Evolutionary conservation across 2,888 invertebrate species (phyloP).

Genomic region (Muscina levida): DNA sequence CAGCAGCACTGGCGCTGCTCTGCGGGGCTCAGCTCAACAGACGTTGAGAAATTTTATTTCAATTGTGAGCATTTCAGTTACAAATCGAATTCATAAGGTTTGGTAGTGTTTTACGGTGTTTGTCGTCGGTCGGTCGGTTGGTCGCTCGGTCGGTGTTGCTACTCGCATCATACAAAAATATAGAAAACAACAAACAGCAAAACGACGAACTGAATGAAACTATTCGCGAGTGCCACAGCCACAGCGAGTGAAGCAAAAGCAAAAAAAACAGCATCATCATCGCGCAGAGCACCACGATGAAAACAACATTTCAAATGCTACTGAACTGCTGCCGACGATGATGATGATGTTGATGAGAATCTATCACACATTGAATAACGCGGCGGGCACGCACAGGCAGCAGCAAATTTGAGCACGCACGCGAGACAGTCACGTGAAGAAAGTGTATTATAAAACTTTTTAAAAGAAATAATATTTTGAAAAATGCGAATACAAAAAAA

Average conservation of each 20-base stretch:
- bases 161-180: slow-evolving; percentile 22
- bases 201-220: background rate
- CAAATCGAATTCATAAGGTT: slow-evolving; percentile 78
- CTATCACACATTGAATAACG: background rate
- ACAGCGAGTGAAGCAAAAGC: background rate
- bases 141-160: slow-evolving; percentile 66
- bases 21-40: background rate
- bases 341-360: background rate
- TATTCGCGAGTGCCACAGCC: too few species aligned
- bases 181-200: slow-evolving; percentile 67
- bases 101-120: slow-evolving; percentile 75
- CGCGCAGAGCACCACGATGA: too few species aligned
- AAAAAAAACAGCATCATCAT: slow-evolving; percentile 14
- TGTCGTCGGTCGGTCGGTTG: slow-evolving; percentile 69
- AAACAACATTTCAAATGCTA: slow-evolving; percentile 16
- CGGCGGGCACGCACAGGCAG: background rate
- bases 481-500: slow-evolving; percentile 17
- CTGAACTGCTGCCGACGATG: background rate
- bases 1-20: background rate
- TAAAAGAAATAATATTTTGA: too few species aligned
- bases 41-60: slow-evolving; percentile 76
- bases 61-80: slow-evolving; percentile 74
- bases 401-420: slow-evolving; percentile 35
- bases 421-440: slow-evolving; percentile 65
- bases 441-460: too few species aligned